A percentile compares a stretch with the other conserved stretches of the same genome.
Evolutionary conservation across 2,113 vertebrate genomes (phyloP).

Genomic region (Dasyurus viverrinus): DNA sequence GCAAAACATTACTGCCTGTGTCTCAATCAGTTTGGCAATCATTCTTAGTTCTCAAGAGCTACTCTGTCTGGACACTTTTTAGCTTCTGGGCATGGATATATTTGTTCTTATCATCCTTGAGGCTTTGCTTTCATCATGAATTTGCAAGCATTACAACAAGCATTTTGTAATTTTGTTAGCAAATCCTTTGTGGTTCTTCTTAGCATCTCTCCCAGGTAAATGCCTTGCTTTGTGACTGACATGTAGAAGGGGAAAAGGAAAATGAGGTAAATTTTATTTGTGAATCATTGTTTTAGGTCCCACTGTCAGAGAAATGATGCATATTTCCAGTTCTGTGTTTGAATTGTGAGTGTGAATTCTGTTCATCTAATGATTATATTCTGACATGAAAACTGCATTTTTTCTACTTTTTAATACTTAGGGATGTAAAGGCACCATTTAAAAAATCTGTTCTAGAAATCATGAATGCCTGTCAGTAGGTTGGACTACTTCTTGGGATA

Average conservation of each 20-base stretch:
- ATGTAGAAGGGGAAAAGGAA: conserved; percentile 47
- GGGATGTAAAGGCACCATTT: not conserved
- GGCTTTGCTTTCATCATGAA: conserved; percentile 17
- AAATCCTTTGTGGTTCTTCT: not conserved
- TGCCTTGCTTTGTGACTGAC: conserved; percentile 12
- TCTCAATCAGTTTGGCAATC: not conserved
- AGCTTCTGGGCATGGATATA: not conserved
- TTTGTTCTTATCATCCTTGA: not conserved
- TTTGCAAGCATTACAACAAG: not conserved
- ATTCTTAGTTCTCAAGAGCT: fast-evolving
- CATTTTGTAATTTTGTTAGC: not conserved
- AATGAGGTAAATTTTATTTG: conserved; percentile 39
- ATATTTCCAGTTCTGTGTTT: conserved; percentile 36
- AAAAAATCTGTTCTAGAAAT: not conserved
- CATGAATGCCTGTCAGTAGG: not conserved
- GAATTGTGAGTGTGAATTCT: not conserved
- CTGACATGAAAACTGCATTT: fast-evolving
- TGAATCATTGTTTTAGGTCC: conserved; percentile 23
- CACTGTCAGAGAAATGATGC: conserved; percentile 11
- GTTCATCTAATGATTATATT: not conserved
- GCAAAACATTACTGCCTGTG: not conserved
- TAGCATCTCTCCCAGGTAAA: not conserved
- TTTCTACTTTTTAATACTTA: not conserved
- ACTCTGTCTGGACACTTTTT: not conserved
- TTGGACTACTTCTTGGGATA: not conserved